Conservation (phyloP, 2,113 vertebrate genomes). For the Oreocharis arfaki region DNA sequence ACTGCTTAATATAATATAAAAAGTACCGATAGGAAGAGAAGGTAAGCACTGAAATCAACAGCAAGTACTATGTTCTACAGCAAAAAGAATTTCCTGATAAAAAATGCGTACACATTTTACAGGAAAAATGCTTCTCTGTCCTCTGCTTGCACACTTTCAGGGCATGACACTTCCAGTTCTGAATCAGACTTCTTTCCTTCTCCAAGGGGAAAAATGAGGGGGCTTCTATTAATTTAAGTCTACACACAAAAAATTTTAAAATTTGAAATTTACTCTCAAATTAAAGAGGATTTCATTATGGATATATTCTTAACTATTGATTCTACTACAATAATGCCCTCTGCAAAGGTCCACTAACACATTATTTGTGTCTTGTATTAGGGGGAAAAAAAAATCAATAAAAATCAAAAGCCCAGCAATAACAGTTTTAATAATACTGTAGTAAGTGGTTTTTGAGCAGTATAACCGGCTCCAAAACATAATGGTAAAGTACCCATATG, state of each 20-base stretch:
- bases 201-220: neutral
- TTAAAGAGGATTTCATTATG: neutral
- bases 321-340: neutral
- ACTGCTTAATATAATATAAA: slow-evolving; percentile 38
- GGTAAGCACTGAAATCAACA: neutral
- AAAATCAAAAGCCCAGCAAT: neutral
- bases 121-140: neutral
- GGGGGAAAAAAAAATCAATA: neutral
- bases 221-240: neutral
- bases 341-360: neutral
- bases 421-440: neutral
- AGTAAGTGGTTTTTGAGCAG: neutral
- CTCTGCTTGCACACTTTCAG: neutral
- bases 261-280: neutral
- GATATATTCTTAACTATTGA: neutral
- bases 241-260: too few relatives aligned
- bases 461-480: neutral
- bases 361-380: neutral
- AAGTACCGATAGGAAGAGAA: slow-evolving; percentile 18
- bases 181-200: neutral
- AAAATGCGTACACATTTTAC: neutral
- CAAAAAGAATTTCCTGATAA: slow-evolving; percentile 3
- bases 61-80: neutral
- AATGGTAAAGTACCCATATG: neutral
- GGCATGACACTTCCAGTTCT: neutral